Base-by-base conservation (phyloP, 2,797 vertebrate genomes). In the Rhinella marina region DNA sequence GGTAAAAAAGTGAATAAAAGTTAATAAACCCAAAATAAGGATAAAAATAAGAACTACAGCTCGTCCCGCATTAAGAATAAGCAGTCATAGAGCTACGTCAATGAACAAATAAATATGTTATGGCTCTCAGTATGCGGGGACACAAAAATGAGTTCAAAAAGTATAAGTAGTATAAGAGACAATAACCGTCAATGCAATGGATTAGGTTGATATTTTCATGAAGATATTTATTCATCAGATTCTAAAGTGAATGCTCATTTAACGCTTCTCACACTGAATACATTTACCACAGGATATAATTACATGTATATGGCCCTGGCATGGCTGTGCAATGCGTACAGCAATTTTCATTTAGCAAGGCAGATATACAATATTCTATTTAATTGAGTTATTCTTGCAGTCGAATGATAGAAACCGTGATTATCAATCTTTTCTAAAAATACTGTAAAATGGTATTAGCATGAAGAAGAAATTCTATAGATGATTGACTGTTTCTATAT, bases 391-490 rank as follows among this genome's bases (percentile, higher is more conserved):
- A 61, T 56, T 73, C 3, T 61, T n/a, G 9, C 62, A 81, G 64
- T 59, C 41, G 8, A 41, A 68, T 48, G 78, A 81, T 12, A 73
- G 23, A 17, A 86, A 81, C 73, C 29, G 21, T 62, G 27, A 81
- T 84, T 73, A 59, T 78, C 25, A 27, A 21, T 68, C 78, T n/a
- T 86, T 81, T 81, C 85, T 81, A 86, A 86, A 81, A 86, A 73
- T 81, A 86, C 29, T 73, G 21, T 7, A 72, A 32, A 68, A 78
- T 62, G 0, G 23, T 78, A 79, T 79, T 27, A 80, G 52, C 56
- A 82, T 52, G 41, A 73, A 78, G 25, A 16, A 59, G 66, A 48
- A 57, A 41, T 57, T 13, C 5, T 23, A 21, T 27, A 59, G 54
- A 73, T 57, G 81, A 82, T 23, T 52, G 32, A 83, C 82, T 84